Base-by-base conservation (phyloP, 2,888 invertebrate species). In the Isotomurus palustris region DNA sequence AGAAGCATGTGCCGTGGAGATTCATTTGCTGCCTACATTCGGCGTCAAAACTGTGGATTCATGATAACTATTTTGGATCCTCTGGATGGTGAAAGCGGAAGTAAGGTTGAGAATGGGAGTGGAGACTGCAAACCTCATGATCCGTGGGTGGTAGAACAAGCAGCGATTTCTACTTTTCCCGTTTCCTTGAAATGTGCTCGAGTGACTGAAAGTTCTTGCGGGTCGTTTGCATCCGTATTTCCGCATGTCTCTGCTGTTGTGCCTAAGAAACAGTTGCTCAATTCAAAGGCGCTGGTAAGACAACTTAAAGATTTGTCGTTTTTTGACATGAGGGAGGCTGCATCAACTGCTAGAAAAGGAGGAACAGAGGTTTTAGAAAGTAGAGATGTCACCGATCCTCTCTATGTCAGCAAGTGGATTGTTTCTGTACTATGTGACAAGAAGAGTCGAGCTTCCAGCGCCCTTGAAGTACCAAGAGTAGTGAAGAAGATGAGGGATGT, bases 381-480 rank as follows among this genome's bases (percentile, higher is more conserved):
- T 2, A 35, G 56, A 8, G 56, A 56, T 4, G 56, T 56, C 21
- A 22, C 56, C 1, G 56, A 56, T 22, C 56, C 56, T 1, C 17
- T 45, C n/a, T 56, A 27, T 25, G 36, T 56, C 5, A 35, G 28
- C 10, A 43, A 56, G 29, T 56, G 56, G 56, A 4, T 56, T 10
- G 28, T 36, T 17, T 28, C 45, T 2, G 22, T 25, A 5, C 36
- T 56, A 3, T 22, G 24, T 8, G 29, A 56, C n/a, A 27, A 32
- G 12, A 10, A 44, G 1, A 56, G 45, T 12, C 43, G 51, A 22
- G 21, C 35, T 2, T 22, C 49, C 2, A 43, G 24, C 2, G 21
- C n/a, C n/a, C 24, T 25, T 24, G 22, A 36, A 3, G 22, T 56
- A 8, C 56, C 56, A 6, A 22, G 52, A 25, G 40, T 56, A 1